Conservation (phyloP, 2,113 vertebrate species). For the Heliornis fulica region DNA sequence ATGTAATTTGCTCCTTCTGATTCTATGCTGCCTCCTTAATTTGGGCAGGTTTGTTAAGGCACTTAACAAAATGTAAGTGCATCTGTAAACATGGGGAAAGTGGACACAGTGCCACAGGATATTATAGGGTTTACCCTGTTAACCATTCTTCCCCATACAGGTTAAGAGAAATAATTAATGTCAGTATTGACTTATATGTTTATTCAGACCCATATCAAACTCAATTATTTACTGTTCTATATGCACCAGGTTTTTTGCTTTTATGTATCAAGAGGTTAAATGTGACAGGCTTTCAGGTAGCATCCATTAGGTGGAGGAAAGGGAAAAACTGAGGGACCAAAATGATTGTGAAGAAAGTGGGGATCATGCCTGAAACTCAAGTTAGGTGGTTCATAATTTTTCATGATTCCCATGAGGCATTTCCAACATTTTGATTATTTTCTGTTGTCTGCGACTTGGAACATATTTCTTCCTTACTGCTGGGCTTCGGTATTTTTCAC, state of each 20-base stretch:
- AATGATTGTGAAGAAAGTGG: not conserved
- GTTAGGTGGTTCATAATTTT: not conserved
- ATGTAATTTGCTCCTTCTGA: not conserved
- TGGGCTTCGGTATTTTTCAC: not conserved
- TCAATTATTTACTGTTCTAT: not conserved
- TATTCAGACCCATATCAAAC: not conserved
- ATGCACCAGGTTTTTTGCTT: not conserved
- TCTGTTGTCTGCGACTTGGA: not conserved
- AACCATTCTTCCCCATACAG: not conserved
- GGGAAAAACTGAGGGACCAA: not conserved
- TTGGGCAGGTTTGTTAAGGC: not conserved
- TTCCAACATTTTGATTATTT: not conserved
- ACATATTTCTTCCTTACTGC: not conserved
- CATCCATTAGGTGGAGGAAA: not conserved
- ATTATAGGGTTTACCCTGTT: not conserved
- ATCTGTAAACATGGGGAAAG: not conserved
- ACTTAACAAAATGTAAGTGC: not conserved
- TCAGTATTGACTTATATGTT: not conserved
- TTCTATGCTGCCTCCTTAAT: not conserved
- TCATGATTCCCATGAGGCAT: not conserved
- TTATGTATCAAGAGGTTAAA: not conserved
- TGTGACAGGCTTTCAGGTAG: not conserved
- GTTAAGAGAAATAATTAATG: conserved; percentile 31
- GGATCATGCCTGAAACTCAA: not conserved
- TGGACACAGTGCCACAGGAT: not conserved